Evolutionary conservation across 2,797 vertebrate species (phyloP).

Genomic region (Galagoides demidoff): DNA sequence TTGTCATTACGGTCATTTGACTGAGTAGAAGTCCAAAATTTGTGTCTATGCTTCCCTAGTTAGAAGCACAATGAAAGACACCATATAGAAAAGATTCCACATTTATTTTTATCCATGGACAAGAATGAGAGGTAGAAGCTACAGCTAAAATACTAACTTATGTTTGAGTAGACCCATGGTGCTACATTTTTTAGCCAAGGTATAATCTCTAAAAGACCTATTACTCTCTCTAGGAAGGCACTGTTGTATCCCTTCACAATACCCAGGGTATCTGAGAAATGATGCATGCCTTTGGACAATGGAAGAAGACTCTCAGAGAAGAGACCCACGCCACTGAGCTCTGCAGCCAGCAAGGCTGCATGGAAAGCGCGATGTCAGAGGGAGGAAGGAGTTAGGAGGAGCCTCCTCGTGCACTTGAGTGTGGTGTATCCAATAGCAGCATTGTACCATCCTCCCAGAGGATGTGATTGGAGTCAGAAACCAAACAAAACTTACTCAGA

Average conservation of each 20-base stretch:
- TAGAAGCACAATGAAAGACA: background rate
- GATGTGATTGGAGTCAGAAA: background rate
- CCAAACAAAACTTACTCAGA: background rate
- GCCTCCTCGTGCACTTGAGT: no score
- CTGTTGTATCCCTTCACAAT: background rate
- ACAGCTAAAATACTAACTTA: background rate
- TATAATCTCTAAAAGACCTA: background rate
- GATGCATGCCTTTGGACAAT: background rate
- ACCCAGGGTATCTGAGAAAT: background rate
- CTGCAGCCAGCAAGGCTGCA: background rate
- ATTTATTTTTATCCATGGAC: background rate
- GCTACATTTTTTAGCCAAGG: background rate
- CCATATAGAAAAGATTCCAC: background rate
- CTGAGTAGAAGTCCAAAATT: background rate
- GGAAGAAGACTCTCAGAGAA: background rate
- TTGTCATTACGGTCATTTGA: background rate
- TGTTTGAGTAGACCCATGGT: background rate
- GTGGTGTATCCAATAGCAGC: background rate
- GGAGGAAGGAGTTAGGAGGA: background rate
- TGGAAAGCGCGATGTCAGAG: background rate
- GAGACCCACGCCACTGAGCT: background rate
- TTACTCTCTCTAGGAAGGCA: background rate
- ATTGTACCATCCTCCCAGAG: background rate
- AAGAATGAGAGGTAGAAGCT: background rate
- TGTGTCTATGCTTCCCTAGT: background rate